Base-by-base conservation (phyloP, 2,888 invertebrate genomes). In the Pollenia labialis region DNA sequence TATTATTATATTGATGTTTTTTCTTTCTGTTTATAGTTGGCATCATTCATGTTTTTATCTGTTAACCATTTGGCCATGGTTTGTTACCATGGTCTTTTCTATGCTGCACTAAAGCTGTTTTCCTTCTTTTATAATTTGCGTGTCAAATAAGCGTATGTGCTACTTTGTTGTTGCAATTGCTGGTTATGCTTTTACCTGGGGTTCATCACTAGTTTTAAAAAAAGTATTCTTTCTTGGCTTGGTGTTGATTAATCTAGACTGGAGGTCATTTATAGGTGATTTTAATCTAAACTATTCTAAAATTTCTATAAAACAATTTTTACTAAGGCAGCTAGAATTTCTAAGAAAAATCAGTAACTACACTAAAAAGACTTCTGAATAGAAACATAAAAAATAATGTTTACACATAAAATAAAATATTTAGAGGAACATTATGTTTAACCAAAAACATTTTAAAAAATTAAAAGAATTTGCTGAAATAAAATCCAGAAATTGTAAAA, bases 71-170 rank as follows among this genome's bases (percentile, higher is more conserved):
- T 72, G 85, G 71, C 52, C 44, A 71, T 46, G 71, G 16, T 62
- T 76, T 32, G 66, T 58, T 52, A 44, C 52, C 60, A 62, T 54
- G 48, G 50, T 40, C 40, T 42, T 64, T 60, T 18, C 68, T 54
- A 42, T 54, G 14, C 64, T 1, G 32, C 50, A 6, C 6, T 52
- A 16, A 46, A 44, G 16, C 52, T 16, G 58, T 77, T 83, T 83
- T 83, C 23, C 62, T 71, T 76, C 52, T 64, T 71, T 72, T 77
- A 74, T 87, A 84, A 87, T 87, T 87, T 87, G 87, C 87, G 84
- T 84, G 84, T 77, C 87, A 81, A 87, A 87, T 87, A 84, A 87
- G 76, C 81, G 87, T 87, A 81, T 87, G 87, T 84, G 87, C 87
- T 87, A 87, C 87, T 87, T 87, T 84, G 87, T 76, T 72, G 80